These are phyloP conservation scores for Tetramorium bicarinatum DNA, from an alignment of 2,888 invertebrate genomes.

Conservation along the genomic window DNA sequence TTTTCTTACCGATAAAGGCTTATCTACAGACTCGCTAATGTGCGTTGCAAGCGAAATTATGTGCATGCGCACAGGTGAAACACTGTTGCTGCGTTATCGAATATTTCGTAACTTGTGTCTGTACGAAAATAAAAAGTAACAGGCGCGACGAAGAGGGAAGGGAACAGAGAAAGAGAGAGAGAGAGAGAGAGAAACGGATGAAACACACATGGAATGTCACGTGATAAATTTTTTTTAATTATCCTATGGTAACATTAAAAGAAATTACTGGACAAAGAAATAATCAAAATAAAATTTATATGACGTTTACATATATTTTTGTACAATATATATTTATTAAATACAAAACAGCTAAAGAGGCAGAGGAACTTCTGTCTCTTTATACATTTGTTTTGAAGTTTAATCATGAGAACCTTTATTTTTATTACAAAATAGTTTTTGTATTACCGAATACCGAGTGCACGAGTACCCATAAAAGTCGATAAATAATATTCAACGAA, in stretches of 20 bases:
- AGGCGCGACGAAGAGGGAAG: not conserved
- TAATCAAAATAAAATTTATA: not conserved
- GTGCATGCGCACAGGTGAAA: slow-evolving; percentile 27
- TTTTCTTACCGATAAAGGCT: slow-evolving; percentile 40
- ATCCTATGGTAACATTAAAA: not conserved
- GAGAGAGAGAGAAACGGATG: not conserved
- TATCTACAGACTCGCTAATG: slow-evolving; percentile 31
- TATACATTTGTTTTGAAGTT: too few species aligned
- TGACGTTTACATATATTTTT: not conserved
- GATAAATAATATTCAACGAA: not conserved
- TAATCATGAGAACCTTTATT: too few species aligned
- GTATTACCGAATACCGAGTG: not conserved
- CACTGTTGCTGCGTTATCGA: slow-evolving; percentile 40
- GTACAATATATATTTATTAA: not conserved
- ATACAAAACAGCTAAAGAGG: not conserved
- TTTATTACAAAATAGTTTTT: not conserved
- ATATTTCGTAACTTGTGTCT: slow-evolving; percentile 35
- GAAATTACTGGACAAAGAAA: not conserved
- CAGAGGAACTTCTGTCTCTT: too few species aligned
- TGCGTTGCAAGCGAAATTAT: slow-evolving; percentile 48
- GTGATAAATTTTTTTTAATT: not conserved
- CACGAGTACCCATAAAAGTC: not conserved
- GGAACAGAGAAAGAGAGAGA: not conserved
- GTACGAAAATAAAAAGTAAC: slow-evolving; percentile 20
- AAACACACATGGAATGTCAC: not conserved